phyloP scores from a whole-genome alignment of 2,888 invertebrate genomes.

The Tyria jacobaeae region DNA sequence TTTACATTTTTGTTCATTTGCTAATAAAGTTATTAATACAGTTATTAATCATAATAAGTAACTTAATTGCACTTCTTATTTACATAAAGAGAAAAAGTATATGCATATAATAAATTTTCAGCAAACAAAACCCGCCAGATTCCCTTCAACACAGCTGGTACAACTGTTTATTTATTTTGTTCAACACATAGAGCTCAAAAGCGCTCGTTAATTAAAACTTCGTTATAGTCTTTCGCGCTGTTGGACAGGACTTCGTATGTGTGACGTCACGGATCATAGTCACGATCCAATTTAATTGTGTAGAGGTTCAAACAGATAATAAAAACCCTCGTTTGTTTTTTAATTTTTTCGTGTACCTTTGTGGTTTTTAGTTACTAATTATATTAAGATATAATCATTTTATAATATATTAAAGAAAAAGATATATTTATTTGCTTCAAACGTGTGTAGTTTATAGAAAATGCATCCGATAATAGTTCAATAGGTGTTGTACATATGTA shows the following conservation, averaged over 20 bases:
- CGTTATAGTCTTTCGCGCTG: conserved; percentile 54
- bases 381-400: too few species aligned
- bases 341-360: not conserved
- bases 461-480: too few species aligned
- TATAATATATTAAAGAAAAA: too few species aligned
- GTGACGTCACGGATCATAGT: conserved; percentile 19
- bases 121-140: not conserved
- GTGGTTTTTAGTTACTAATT: not conserved
- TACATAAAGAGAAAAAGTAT: not conserved
- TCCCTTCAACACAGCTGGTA: not conserved
- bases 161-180: conserved; percentile 25
- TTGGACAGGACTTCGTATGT: conserved; percentile 15
- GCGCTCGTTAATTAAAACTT: conserved; percentile 46
- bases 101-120: not conserved
- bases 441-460: too few species aligned
- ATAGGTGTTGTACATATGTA: too few species aligned
- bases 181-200: conserved; percentile 36
- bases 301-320: too few species aligned
- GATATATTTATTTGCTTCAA: too few species aligned
- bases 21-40: too few species aligned
- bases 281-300: conserved; percentile 10
- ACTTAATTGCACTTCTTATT: not conserved
- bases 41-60: not conserved
- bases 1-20: too few species aligned
- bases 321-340: not conserved